Conservation (phyloP, 2,113 vertebrate genomes). For the Brachypodius melanocephalos region DNA sequence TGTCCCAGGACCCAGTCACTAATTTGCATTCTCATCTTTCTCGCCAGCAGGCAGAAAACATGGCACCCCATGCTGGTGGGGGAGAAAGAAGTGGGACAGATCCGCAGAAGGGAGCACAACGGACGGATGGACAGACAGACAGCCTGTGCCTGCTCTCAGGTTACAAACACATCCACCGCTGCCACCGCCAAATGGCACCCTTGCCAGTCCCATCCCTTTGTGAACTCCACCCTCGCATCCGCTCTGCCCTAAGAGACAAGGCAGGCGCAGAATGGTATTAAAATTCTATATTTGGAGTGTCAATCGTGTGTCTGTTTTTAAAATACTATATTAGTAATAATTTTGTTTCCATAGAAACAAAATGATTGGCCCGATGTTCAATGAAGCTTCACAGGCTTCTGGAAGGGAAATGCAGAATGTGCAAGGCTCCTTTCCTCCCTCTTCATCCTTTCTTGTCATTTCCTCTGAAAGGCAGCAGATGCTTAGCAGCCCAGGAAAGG, state of each 20-base stretch:
- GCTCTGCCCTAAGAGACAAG: slow-evolving; percentile 37
- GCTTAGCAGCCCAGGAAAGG: not conserved
- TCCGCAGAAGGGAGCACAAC: not conserved
- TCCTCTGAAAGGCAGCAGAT: not conserved
- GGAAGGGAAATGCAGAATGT: not conserved
- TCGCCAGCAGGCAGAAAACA: slow-evolving; percentile 36
- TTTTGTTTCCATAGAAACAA: slow-evolving; percentile 58
- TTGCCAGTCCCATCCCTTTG: slow-evolving; percentile 26
- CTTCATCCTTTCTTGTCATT: not conserved
- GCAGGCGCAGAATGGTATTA: slow-evolving; percentile 58
- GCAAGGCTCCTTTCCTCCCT: not conserved
- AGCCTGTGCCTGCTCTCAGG: slow-evolving; percentile 49
- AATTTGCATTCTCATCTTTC: slow-evolving; percentile 55
- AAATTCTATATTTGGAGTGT: slow-evolving; percentile 73
- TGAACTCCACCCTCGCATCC: slow-evolving; percentile 59
- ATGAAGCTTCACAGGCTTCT: slow-evolving; percentile 26
- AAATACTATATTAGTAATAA: slow-evolving; percentile 65
- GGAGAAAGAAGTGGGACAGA: not conserved
- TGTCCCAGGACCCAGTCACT: not conserved
- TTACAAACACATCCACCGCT: slow-evolving; percentile 18
- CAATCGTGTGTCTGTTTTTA: slow-evolving; percentile 58
- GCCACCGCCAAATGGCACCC: slow-evolving; percentile 29
- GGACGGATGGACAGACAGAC: not conserved
- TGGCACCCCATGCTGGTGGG: not conserved
- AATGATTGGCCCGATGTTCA: slow-evolving; percentile 10